These are phyloP conservation scores for Halictus quadricinctus DNA, from an alignment of 2,888 invertebrate genomes.

Conservation along the genomic window DNA sequence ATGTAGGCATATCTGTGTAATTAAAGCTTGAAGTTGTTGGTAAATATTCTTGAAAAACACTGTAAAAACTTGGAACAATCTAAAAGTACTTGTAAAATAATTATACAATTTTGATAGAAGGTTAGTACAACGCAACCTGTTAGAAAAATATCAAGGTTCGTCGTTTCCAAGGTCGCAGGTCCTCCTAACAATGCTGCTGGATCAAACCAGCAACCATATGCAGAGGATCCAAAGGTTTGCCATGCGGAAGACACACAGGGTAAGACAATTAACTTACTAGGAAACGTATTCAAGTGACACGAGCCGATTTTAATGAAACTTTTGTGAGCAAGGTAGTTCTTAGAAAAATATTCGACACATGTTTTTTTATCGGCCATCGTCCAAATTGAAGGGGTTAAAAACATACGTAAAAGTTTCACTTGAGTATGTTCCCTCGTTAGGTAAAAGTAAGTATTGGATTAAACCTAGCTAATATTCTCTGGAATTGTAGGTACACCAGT, in stretches of 20 bases:
- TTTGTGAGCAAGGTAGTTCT: too few relatives aligned
- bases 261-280: conserved; percentile 32
- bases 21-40: neutral
- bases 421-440: too few relatives aligned
- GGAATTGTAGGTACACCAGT: conserved; percentile 62
- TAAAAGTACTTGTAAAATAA: conserved; percentile 32
- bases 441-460: neutral
- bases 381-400: too few relatives aligned
- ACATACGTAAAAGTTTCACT: too few relatives aligned
- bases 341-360: too few relatives aligned
- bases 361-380: too few relatives aligned
- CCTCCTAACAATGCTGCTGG: conserved; percentile 71
- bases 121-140: conserved; percentile 81
- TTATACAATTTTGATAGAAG: conserved; percentile 57
- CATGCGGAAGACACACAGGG: conserved; percentile 72
- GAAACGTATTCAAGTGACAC: neutral
- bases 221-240: conserved; percentile 64
- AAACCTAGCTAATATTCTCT: neutral
- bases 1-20: conserved; percentile 15
- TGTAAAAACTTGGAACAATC: neutral
- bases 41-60: conserved; percentile 18
- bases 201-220: conserved; percentile 61
- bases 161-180: conserved; percentile 84
- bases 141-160: conserved; percentile 91
- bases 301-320: too few relatives aligned